Evolutionary conservation across 2,797 vertebrate species (phyloP).

Genomic region (Neosalanx taihuensis): DNA sequence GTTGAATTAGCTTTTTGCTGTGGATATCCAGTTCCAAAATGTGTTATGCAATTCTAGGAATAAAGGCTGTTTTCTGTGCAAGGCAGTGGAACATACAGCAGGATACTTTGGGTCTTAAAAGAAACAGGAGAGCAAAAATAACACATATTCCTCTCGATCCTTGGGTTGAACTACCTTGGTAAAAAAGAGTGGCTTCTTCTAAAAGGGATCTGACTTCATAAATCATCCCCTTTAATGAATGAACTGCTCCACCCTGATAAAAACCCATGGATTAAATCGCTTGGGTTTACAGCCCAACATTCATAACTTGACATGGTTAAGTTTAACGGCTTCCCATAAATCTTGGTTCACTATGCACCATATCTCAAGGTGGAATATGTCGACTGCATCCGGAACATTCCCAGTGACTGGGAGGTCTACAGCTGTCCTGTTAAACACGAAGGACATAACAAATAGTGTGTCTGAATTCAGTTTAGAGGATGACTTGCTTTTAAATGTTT

Average conservation of each 20-base stretch:
- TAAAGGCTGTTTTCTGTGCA: background rate
- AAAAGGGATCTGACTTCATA: constrained; percentile 38
- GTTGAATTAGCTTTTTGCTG: background rate
- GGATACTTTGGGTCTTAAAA: background rate
- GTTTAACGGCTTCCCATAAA: constrained; percentile 50
- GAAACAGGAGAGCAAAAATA: constrained; percentile 31
- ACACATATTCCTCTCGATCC: constrained; percentile 21
- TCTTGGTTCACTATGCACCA: constrained; percentile 31
- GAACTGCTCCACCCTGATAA: constrained; percentile 30
- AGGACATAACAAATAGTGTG: constrained; percentile 26
- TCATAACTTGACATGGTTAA: constrained; percentile 38
- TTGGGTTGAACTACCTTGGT: constrained; percentile 36
- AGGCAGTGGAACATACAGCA: background rate
- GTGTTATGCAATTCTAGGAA: too few species aligned
- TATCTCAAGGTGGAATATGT: constrained; percentile 37
- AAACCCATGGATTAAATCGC: constrained; percentile 39
- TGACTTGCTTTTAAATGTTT: constrained; percentile 33
- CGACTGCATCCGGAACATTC: constrained; percentile 32
- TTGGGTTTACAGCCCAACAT: constrained; percentile 35
- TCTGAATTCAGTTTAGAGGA: constrained; percentile 33
- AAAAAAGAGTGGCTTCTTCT: constrained; percentile 22
- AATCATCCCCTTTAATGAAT: constrained; percentile 44
- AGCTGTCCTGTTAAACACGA: constrained; percentile 48
- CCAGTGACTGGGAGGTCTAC: constrained; percentile 27
- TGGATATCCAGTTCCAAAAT: too few species aligned